Evolutionary conservation across 2,888 invertebrate genomes (phyloP), one percentile per base, ranked within the genome.

Genomic region (Melanchra persicariae): DNA sequence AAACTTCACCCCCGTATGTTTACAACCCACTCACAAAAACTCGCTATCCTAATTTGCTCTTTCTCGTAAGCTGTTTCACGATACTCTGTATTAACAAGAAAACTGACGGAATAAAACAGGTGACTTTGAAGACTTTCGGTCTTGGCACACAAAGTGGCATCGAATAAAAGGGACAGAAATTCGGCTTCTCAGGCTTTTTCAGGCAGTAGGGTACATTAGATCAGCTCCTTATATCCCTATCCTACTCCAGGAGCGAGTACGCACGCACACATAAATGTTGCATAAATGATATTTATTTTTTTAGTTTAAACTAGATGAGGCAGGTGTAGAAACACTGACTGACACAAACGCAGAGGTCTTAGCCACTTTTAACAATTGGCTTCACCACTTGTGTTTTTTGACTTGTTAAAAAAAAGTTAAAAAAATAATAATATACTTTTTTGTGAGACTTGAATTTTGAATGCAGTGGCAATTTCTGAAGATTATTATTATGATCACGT

Each of bases 31-130:
- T 72, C 43, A 71, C 75, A 85, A 85, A 85, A 83, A 85, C 70
- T 72, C 74, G 79, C 81, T 81, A 81, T 74, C 76, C 86, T 86
- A 86, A 86, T 86, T 86, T 83, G 73, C 80, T 70, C 15, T n/a
- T 22, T 63, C 58, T 74, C 77, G 79, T 82, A 82, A 80, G 77
- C 77, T 75, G 59, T 74, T 77, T 74, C 79, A 83, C 59, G 83
- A 80, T 78, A 68, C 75, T 70, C 66, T 74, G 49, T 70, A 82
- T 79, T 82, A 79, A 80, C 82, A 70, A 78, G 74, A 76, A 58
- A 37, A 49, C 57, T 61, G 59, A 47, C 73, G 58, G 43, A 34
- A 37, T 26, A n/a, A 65, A 54, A 81, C 74, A 77, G 74, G 61
- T 74, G 79, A 65, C 54, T 49, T 69, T 74, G 57, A 65, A 47